Evolutionary conservation across 1,140 invertebrate species (phyloP).

Genomic region (Drosophila nannoptera): DNA sequence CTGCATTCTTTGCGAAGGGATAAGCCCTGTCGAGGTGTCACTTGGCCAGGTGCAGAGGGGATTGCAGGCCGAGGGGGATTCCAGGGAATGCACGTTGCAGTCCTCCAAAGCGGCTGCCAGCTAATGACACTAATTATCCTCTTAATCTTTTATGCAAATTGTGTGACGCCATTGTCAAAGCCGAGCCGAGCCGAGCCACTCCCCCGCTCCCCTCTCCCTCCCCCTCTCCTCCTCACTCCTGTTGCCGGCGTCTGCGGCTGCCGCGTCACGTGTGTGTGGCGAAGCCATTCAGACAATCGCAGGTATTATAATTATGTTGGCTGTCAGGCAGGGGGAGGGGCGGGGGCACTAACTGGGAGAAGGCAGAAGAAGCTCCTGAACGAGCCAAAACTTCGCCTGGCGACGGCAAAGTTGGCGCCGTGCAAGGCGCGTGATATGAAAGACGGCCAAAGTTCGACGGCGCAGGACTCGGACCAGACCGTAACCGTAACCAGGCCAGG

Average conservation of each 20-base stretch:
- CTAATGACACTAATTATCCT: slow-evolving; percentile 75
- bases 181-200: slow-evolving; percentile 10
- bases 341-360: slow-evolving; percentile 2
- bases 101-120: slow-evolving; percentile 31
- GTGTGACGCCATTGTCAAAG: slow-evolving; percentile 44
- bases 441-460: slow-evolving; percentile 66
- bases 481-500: slow-evolving; percentile 14
- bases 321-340: not conserved
- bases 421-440: slow-evolving; percentile 63
- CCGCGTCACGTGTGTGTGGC: slow-evolving; percentile 63
- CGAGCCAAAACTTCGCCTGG: slow-evolving; percentile 49
- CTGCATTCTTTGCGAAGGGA: slow-evolving; percentile 20
- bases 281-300: slow-evolving; percentile 68
- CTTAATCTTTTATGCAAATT: slow-evolving; percentile 74
- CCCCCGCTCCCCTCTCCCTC: not conserved
- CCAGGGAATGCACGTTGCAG: slow-evolving; percentile 27
- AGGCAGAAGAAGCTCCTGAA: slow-evolving; percentile 28
- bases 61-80: slow-evolving; percentile 1
- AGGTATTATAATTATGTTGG: slow-evolving; percentile 63
- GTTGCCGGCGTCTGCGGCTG: slow-evolving; percentile 47
- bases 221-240: not conserved
- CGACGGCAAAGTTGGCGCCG: slow-evolving; percentile 58
- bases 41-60: not conserved
- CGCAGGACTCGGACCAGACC: slow-evolving; percentile 12
- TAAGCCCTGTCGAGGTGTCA: slow-evolving; percentile 34